Conservation (phyloP, 2,113 vertebrate species). For the Psettodes erumei region DNA sequence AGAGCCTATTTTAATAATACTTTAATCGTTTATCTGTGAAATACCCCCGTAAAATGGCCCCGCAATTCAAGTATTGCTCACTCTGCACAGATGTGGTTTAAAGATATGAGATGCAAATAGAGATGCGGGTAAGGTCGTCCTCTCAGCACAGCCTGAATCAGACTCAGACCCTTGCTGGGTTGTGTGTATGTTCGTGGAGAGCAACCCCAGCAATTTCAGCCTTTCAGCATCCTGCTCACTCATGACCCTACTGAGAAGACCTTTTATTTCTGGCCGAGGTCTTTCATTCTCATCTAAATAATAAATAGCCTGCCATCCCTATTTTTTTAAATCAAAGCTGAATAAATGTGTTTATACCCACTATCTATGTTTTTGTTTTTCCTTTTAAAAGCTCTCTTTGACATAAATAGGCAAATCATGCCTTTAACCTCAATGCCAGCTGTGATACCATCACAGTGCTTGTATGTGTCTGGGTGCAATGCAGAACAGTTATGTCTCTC, state of each 20-base stretch:
- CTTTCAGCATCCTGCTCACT: slow-evolving; percentile 5
- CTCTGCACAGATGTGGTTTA: not conserved
- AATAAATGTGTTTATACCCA: slow-evolving; percentile 40
- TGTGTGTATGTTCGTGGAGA: slow-evolving; percentile 16
- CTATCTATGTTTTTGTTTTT: slow-evolving; percentile 45
- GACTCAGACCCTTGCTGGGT: slow-evolving; percentile 1
- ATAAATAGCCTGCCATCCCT: slow-evolving; percentile 34
- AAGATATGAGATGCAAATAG: not conserved
- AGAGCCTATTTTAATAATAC: not conserved
- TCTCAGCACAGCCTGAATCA: slow-evolving; percentile 6
- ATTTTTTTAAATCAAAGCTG: slow-evolving; percentile 33
- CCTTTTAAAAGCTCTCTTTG: slow-evolving; percentile 55
- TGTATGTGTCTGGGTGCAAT: slow-evolving; percentile 6
- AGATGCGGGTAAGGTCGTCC: not conserved
- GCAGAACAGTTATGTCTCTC: slow-evolving; percentile 20
- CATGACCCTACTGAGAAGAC: not conserved
- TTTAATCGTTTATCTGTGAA: not conserved
- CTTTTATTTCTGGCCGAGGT: slow-evolving; percentile 5
- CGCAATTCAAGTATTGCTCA: not conserved
- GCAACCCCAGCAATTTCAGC: not conserved
- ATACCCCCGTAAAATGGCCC: not conserved
- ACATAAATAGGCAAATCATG: slow-evolving; percentile 51
- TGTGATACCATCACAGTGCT: slow-evolving; percentile 29
- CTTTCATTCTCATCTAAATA: slow-evolving; percentile 38
- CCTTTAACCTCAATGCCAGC: slow-evolving; percentile 36